phyloP scores from a whole-genome alignment of 2,888 invertebrate genomes.

The Acleris emargana region DNA sequence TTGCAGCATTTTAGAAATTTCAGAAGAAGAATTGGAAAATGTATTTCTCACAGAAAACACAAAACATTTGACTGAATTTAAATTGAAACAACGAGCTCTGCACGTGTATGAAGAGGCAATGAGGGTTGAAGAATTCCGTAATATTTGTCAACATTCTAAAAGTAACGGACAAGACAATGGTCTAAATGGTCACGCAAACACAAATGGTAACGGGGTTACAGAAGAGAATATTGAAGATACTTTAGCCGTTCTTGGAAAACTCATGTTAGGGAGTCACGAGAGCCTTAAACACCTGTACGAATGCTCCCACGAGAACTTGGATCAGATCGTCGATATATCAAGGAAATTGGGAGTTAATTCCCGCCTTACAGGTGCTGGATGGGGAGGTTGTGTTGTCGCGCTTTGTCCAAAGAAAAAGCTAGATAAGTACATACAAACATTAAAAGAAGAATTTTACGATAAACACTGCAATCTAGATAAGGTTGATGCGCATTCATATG shows the following conservation, averaged over 20 bases:
- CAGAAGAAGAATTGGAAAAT: conserved; percentile 84
- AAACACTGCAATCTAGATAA: conserved; percentile 79
- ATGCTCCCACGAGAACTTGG: conserved; percentile 95
- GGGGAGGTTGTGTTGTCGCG: conserved; percentile 98
- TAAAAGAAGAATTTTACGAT: conserved; percentile 89
- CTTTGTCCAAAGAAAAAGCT: conserved; percentile 87
- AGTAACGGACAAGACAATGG: conserved; percentile 56
- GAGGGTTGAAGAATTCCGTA: conserved; percentile 91
- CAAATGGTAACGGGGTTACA: conserved; percentile 40
- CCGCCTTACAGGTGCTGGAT: conserved; percentile 98
- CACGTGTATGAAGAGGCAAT: conserved; percentile 96
- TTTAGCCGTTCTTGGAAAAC: conserved; percentile 86
- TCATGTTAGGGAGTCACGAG: conserved; percentile 95
- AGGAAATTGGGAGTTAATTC: conserved; percentile 89
- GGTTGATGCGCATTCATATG: conserved; percentile 81
- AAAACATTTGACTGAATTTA: conserved; percentile 87
- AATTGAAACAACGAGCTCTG: conserved; percentile 92
- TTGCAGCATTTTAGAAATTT: conserved; percentile 82
- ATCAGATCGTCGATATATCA: conserved; percentile 90
- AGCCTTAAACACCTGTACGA: conserved; percentile 94
- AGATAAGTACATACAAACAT: conserved; percentile 85
- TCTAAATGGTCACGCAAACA: conserved; percentile 45
- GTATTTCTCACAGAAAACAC: conserved; percentile 78
- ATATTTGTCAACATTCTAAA: conserved; percentile 78
- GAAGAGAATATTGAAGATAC: conserved; percentile 56